A percentile compares a stretch with the other conserved stretches of the same genome.
These are phyloP conservation scores for Buceros bicornis DNA, from an alignment of 2,797 vertebrate species.

Conservation along the genomic window DNA sequence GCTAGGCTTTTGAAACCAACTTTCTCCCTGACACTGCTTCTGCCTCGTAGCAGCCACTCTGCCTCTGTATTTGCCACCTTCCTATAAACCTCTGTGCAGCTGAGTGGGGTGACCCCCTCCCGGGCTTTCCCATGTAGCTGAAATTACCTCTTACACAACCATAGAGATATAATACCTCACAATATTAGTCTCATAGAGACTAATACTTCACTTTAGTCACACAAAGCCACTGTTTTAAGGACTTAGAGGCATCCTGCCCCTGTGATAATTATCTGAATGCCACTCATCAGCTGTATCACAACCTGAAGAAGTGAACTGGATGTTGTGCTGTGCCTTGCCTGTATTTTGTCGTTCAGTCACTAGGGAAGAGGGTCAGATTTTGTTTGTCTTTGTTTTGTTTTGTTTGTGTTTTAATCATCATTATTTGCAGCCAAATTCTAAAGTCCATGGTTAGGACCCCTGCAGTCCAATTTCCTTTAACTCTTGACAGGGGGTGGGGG, in stretches of 20 bases:
- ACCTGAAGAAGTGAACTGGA: background rate
- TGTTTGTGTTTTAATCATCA: conserved; percentile 1
- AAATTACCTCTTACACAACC: background rate
- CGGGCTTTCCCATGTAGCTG: background rate
- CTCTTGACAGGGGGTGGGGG: background rate
- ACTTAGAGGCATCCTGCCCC: background rate
- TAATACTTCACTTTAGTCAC: background rate
- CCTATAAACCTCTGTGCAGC: background rate
- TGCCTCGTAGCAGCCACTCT: background rate
- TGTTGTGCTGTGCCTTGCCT: background rate
- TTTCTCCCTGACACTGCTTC: background rate
- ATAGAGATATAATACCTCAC: no score
- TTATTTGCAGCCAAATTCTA: conserved; percentile 38
- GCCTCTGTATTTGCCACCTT: background rate
- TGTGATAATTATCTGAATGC: background rate
- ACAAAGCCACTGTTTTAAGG: background rate
- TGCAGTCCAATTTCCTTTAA: background rate
- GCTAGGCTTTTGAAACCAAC: background rate
- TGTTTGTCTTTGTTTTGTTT: background rate
- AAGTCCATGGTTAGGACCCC: conserved; percentile 10
- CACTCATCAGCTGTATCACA: background rate
- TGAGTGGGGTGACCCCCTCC: background rate
- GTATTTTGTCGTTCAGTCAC: background rate
- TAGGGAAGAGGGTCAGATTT: background rate
- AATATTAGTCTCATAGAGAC: no score